These are phyloP conservation scores for Sycophila texana DNA, from an alignment of 2,888 invertebrate genomes.

Conservation along the genomic window DNA sequence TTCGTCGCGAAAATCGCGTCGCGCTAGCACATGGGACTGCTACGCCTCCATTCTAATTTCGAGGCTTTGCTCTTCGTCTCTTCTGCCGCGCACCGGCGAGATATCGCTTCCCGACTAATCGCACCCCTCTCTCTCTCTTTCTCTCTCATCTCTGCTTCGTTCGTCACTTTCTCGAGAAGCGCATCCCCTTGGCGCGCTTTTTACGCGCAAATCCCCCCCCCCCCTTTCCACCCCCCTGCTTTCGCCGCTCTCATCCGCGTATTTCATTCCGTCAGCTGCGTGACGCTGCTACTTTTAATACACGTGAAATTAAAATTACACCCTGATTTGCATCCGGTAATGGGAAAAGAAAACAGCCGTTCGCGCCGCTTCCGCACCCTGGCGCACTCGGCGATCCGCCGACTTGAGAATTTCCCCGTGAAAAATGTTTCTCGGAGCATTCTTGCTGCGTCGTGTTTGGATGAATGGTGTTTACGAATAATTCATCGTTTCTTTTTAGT, in stretches of 20 bases:
- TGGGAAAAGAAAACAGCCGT: slow-evolving; percentile 76
- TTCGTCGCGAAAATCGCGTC: slow-evolving; percentile 64
- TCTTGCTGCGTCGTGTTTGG: too few relatives aligned
- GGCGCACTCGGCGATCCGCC: slow-evolving; percentile 45
- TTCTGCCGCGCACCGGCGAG: slow-evolving; percentile 45
- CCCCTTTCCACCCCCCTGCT: slow-evolving; percentile 46
- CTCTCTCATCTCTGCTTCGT: slow-evolving; percentile 48
- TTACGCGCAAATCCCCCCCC: not conserved
- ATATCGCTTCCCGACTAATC: slow-evolving; percentile 73
- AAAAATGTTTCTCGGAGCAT: not conserved
- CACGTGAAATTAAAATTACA: slow-evolving; percentile 81
- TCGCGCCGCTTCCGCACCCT: slow-evolving; percentile 21
- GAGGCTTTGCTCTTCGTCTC: slow-evolving; percentile 63
- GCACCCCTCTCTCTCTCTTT: slow-evolving; percentile 56
- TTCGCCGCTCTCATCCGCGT: slow-evolving; percentile 56
- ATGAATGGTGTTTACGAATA: too few relatives aligned
- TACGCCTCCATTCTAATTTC: slow-evolving; percentile 73
- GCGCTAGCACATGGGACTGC: slow-evolving; percentile 67
- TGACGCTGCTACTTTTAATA: slow-evolving; percentile 77
- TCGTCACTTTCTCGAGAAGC: not conserved
- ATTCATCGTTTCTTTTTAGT: too few relatives aligned
- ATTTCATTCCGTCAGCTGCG: slow-evolving; percentile 77
- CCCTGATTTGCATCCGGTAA: slow-evolving; percentile 80
- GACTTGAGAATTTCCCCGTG: not conserved
- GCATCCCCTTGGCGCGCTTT: not conserved